Conservation (phyloP, 2,797 vertebrate genomes). For the Pseudochirops cupreus region DNA sequence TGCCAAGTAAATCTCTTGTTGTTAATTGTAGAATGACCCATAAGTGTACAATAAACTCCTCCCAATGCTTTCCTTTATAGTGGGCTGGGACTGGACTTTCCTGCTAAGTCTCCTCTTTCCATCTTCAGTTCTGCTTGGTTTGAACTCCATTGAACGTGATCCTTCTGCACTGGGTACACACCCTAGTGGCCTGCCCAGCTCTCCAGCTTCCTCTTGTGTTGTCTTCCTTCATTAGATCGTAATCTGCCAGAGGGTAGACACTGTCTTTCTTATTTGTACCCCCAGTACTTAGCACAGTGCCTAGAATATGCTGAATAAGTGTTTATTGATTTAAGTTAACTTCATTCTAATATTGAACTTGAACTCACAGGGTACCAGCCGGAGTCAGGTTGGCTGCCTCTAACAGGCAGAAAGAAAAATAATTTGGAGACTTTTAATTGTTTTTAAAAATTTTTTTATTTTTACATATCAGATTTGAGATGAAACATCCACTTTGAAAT, state of each 20-base stretch:
- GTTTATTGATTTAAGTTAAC: neutral
- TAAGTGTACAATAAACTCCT: neutral
- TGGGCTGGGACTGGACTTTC: neutral
- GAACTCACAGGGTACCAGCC: neutral
- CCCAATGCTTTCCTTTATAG: neutral
- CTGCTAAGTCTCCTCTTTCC: neutral
- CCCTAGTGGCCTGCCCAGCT: neutral
- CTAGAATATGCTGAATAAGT: neutral
- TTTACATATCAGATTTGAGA: neutral
- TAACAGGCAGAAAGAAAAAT: neutral
- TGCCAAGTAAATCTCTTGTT: neutral
- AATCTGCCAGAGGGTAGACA: neutral
- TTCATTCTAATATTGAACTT: neutral
- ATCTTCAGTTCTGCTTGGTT: neutral
- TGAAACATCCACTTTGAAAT: neutral
- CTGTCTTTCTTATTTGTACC: neutral
- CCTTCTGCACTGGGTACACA: neutral
- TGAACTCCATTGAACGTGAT: neutral
- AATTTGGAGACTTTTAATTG: neutral
- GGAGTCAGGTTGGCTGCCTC: neutral
- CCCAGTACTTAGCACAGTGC: neutral
- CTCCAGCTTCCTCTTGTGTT: neutral
- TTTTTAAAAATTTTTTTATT: neutral
- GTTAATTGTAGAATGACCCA: neutral
- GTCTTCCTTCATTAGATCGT: neutral